Conservation (phyloP, 2,888 invertebrate species). For the Argyresthia albistria region DNA sequence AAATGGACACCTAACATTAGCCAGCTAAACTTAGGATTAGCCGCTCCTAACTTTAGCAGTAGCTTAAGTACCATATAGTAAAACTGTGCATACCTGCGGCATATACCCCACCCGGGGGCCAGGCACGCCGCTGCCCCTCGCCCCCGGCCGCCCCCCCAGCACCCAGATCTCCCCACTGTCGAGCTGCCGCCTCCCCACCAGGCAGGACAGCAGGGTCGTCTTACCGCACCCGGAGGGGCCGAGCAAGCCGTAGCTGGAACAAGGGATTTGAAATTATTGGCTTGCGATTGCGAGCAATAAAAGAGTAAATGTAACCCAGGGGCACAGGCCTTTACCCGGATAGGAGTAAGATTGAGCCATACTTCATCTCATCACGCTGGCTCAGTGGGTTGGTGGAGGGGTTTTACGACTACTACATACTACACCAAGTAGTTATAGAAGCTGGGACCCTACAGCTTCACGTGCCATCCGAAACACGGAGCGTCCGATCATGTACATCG, state of each 20-base stretch:
- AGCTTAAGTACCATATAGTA: neutral
- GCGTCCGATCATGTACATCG: no score
- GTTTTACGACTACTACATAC: no score
- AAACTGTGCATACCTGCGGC: slow-evolving; percentile 80
- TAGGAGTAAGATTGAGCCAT: no score
- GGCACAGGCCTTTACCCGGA: no score
- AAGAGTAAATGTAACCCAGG: neutral
- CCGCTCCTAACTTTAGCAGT: no score
- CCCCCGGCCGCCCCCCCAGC: slow-evolving; percentile 81
- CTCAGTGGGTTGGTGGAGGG: no score
- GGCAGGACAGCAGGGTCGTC: slow-evolving; percentile 88
- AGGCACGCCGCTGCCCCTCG: slow-evolving; percentile 71
- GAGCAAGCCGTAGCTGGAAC: slow-evolving; percentile 84
- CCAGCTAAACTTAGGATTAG: no score
- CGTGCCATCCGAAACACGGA: no score
- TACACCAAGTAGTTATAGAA: no score
- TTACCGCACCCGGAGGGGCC: slow-evolving; percentile 95
- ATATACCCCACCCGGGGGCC: slow-evolving; percentile 88
- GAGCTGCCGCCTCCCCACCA: slow-evolving; percentile 83
- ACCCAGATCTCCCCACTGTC: slow-evolving; percentile 83
- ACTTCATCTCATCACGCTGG: no score
- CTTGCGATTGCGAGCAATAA: neutral
- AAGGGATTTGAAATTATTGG: neutral
- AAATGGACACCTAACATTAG: no score
- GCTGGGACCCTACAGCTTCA: no score